Base-by-base conservation (phyloP, 2,113 vertebrate species). In the Peromyscus polionotus region DNA sequence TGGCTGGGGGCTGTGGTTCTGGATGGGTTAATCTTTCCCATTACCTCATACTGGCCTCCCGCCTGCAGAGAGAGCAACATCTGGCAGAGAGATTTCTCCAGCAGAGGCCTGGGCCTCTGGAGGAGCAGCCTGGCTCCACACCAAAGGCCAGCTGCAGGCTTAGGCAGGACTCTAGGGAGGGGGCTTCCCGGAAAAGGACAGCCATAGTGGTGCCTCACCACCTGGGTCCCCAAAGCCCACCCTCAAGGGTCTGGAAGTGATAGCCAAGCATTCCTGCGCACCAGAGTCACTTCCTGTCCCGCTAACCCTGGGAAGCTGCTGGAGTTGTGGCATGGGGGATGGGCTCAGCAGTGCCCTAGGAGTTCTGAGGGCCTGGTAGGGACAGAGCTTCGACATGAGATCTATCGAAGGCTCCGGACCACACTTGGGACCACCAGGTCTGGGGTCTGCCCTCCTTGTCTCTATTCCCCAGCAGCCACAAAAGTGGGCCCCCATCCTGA, bases 81-180 rank as follows among this genome's bases (percentile, higher is more conserved):
- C 98, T 99, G 99, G 98, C 95, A 98, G 88, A 89, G 95, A 98
- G 98, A 98, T 98, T 98, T 96, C 97, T 93, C 89, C 96, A 98
- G 98, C 97, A 97, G 98, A 97, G 97, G 97, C 98, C 98, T 97
- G 98, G 33, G 97, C 97, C 98, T 70, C 65, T 96, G 97, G 88
- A 98, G 99, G 98, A 97, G 98, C 79, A 45, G 95, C 97, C 97
- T 98, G 98, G 98, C 98, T 22, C 9, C 75, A 83, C 96, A 96
- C 97, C 97, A 90, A 63, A 95, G 91, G 96, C 97, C 93, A 81
- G 80, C 96, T 42, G 93, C 70, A 76, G 89, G 75, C 22, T 48
- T 48, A n/a, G 65, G 83, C 0, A 1, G 42, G 24, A 26, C 61
- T 48, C 42, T 7, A 20, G 72, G 57, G 72, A 31, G 36, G 76